phyloP scores from a whole-genome alignment of 2,113 vertebrate genomes.

The Theristicus caerulescens region DNA sequence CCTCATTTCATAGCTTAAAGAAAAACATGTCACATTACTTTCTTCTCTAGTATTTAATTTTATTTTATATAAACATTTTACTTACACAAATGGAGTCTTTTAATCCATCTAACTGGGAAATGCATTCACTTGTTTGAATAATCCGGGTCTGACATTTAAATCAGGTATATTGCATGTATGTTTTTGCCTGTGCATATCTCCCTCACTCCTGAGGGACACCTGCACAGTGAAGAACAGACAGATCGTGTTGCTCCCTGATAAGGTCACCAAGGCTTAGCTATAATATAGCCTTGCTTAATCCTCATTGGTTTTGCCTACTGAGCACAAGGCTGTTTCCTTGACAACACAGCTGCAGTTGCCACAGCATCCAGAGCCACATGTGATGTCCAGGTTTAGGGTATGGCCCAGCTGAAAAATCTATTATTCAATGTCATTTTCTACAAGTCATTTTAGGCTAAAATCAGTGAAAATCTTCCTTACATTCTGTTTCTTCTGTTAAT shows the following conservation, averaged over 20 bases:
- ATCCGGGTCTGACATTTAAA: slow-evolving; percentile 60
- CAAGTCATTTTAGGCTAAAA: neutral
- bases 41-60: neutral
- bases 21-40: neutral
- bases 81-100: slow-evolving; percentile 56
- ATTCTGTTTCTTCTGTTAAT: neutral
- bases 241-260: slow-evolving; percentile 72
- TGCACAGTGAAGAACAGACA: slow-evolving; percentile 60
- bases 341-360: slow-evolving; percentile 77
- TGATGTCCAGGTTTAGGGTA: slow-evolving; percentile 71
- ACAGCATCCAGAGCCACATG: slow-evolving; percentile 66
- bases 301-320: slow-evolving; percentile 76
- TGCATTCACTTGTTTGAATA: slow-evolving; percentile 62
- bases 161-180: neutral
- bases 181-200: slow-evolving; percentile 2
- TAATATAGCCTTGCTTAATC: slow-evolving; percentile 73
- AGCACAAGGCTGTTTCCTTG: slow-evolving; percentile 80
- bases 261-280: slow-evolving; percentile 76
- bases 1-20: neutral
- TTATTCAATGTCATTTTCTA: slow-evolving; percentile 58
- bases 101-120: slow-evolving; percentile 53
- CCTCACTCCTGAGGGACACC: slow-evolving; percentile 42
- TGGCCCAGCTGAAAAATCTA: slow-evolving; percentile 53
- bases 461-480: neutral
- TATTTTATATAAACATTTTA: slow-evolving; percentile 46